A percentile compares a stretch with the other conserved stretches of the same genome.
phyloP scores from a whole-genome alignment of 2,797 vertebrate genomes.

The Todus mexicanus region DNA sequence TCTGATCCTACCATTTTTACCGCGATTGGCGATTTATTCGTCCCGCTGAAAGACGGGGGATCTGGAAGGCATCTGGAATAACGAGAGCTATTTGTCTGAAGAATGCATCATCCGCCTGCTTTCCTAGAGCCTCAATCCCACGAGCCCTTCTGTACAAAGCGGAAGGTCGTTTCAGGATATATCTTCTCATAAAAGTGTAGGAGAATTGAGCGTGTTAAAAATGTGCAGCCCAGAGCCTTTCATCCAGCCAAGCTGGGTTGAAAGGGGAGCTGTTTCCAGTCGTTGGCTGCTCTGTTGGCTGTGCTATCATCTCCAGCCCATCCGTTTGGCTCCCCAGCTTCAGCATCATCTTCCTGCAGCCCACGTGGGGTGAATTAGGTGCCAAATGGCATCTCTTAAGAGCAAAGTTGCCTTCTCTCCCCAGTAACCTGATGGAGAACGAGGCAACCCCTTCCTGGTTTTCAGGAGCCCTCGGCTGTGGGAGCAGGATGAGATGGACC shows the following conservation, averaged over 20 bases:
- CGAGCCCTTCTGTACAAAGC: neutral
- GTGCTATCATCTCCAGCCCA: neutral
- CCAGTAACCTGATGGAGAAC: neutral
- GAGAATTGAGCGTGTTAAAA: neutral
- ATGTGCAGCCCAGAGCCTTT: neutral
- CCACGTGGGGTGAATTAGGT: neutral
- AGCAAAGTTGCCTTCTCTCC: neutral
- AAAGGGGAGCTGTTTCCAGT: neutral
- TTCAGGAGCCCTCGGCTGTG: neutral
- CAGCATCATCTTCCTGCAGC: neutral
- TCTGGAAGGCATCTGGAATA: neutral
- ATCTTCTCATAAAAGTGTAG: neutral
- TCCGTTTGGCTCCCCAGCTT: neutral
- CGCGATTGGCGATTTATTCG: neutral
- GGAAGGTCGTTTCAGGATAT: neutral
- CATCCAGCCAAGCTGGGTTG: neutral
- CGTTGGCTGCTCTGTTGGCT: rapidly evolving
- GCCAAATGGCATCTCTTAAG: neutral
- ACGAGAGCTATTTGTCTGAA: neutral
- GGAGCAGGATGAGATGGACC: neutral
- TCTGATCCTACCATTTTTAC: neutral
- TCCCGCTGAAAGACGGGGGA: neutral
- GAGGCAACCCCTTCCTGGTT: neutral
- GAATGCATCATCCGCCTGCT: neutral
- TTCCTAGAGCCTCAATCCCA: neutral